These are phyloP conservation scores for Lampropteryx suffumata DNA, from an alignment of 2,888 invertebrate species.

Conservation along the genomic window DNA sequence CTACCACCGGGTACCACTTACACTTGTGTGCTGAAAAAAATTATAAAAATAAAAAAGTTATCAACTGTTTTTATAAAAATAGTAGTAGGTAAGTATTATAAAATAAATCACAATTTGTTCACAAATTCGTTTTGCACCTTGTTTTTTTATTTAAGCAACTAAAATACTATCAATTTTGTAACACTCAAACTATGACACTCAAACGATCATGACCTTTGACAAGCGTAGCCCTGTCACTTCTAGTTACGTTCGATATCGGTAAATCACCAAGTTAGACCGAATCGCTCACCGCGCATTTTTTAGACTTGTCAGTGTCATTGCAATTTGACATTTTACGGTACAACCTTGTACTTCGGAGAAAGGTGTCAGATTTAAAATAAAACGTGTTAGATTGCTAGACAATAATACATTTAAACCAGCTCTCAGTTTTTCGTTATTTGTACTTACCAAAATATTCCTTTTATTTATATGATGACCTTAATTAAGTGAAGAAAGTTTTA, in stretches of 20 bases:
- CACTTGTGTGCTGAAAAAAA: no score
- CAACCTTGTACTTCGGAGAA: slow-evolving; percentile 32
- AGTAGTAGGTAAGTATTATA: no score
- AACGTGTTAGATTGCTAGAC: background rate
- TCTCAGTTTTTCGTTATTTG: no score
- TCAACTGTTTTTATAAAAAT: no score
- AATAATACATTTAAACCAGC: no score
- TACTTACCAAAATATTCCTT: no score
- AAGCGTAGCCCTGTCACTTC: slow-evolving; percentile 33
- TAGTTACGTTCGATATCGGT: slow-evolving; percentile 28
- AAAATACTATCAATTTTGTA: slow-evolving; percentile 3
- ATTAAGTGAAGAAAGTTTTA: no score
- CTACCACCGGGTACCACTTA: no score
- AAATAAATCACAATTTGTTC: no score
- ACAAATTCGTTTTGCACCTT: no score
- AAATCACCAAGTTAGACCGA: slow-evolving; percentile 26
- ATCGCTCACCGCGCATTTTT: slow-evolving; percentile 20
- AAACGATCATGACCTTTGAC: slow-evolving; percentile 31
- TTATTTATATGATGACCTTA: no score
- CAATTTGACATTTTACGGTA: slow-evolving; percentile 38
- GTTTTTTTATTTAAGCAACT: background rate
- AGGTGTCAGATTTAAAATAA: slow-evolving; percentile 2
- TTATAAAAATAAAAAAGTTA: no score
- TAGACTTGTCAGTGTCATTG: slow-evolving; percentile 25
- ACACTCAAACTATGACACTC: slow-evolving; percentile 4